phyloP scores from a whole-genome alignment of 2,113 vertebrate genomes.

The Cyprinodon tularosa region DNA sequence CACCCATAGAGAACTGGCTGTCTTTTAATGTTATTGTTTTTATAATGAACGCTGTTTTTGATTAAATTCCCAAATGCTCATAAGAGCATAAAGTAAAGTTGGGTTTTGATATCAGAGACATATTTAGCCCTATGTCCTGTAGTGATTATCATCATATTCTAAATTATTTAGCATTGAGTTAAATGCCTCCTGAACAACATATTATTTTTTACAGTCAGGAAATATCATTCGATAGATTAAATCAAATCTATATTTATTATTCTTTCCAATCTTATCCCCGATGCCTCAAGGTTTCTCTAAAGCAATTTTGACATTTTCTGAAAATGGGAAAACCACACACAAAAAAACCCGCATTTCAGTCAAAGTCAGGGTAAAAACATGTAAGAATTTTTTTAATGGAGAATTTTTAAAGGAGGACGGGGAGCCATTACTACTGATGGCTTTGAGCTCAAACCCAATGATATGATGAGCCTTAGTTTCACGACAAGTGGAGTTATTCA shows the following conservation, averaged over 20 bases:
- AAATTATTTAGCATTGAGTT: too few species aligned
- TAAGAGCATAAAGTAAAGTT: too few species aligned
- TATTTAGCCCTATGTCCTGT: background rate
- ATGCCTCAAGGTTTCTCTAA: background rate
- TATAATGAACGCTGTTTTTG: too few species aligned
- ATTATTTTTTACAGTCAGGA: background rate
- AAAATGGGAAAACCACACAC: background rate
- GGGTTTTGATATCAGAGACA: too few species aligned
- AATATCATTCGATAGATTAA: background rate
- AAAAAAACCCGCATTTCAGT: background rate
- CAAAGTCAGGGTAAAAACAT: background rate
- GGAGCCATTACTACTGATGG: background rate
- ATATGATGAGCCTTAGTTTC: conserved; percentile 35
- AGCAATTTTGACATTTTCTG: too few species aligned
- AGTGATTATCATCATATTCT: background rate
- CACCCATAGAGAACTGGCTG: too few species aligned
- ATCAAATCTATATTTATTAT: background rate
- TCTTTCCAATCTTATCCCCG: background rate
- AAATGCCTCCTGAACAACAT: background rate
- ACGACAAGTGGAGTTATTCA: conserved; percentile 27
- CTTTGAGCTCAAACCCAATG: conserved; percentile 7
- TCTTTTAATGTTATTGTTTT: too few species aligned
- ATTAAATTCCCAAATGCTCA: too few species aligned
- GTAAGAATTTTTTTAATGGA: background rate
- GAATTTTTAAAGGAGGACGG: background rate